Percentiles rank a stretch among this genome's conserved stretches.
These are phyloP conservation scores for Cavia aperea DNA, from an alignment of 2,113 vertebrate species.

Conservation along the genomic window DNA sequence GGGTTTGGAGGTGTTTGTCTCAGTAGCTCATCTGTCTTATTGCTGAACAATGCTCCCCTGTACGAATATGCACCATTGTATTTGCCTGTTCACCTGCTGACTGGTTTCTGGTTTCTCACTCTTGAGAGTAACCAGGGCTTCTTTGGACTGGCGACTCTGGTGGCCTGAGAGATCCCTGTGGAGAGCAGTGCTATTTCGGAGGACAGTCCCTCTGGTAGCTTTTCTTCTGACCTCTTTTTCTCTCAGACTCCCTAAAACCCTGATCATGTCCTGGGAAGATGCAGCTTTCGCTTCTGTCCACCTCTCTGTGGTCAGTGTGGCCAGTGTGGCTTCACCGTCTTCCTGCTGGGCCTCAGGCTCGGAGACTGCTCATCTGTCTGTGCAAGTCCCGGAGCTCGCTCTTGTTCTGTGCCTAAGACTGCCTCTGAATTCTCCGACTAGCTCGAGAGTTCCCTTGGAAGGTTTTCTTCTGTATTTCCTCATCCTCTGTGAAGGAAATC, in stretches of 20 bases:
- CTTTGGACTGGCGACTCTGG: neutral
- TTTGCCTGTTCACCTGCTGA: neutral
- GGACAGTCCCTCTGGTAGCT: neutral
- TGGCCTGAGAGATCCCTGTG: neutral
- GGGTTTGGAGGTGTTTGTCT: neutral
- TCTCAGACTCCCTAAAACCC: neutral
- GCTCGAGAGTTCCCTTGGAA: conserved; percentile 18
- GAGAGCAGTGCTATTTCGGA: neutral
- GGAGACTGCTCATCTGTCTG: neutral
- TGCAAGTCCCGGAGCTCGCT: neutral
- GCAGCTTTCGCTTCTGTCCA: neutral
- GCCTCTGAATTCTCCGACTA: neutral
- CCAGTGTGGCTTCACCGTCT: neutral
- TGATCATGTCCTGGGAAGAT: neutral
- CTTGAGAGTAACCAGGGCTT: neutral
- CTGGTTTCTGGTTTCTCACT: conserved; percentile 9
- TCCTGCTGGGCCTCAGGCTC: neutral
- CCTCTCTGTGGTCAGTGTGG: neutral
- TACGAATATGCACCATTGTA: neutral
- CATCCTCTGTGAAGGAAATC: conserved; percentile 12
- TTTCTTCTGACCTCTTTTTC: neutral
- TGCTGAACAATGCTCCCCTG: neutral
- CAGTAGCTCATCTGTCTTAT: neutral
- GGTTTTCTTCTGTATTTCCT: neutral
- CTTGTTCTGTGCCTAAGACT: neutral